Evolutionary conservation across 2,888 invertebrate species (phyloP).

Genomic region (Asteroscopus sphinx): DNA sequence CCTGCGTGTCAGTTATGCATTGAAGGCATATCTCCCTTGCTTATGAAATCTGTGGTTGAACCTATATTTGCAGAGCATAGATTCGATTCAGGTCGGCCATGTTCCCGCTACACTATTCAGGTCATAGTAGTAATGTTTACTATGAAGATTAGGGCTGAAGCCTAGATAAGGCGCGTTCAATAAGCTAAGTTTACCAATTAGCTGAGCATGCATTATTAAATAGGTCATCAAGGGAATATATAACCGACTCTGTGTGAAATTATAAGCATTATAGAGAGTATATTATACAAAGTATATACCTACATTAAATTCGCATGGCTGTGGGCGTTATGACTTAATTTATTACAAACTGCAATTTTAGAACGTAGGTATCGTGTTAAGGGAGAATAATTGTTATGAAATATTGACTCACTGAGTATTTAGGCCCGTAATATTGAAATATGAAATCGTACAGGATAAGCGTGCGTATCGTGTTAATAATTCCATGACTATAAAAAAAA

Average conservation of each 20-base stretch:
- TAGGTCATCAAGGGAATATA: constrained; percentile 5
- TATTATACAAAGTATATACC: too few species aligned
- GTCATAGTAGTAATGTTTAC: not conserved
- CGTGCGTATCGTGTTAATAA: too few species aligned
- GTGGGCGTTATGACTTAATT: not conserved
- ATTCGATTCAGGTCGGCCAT: not conserved
- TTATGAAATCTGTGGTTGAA: too few species aligned
- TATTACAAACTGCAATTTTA: not conserved
- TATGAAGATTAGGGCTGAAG: constrained; percentile 8
- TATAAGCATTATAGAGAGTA: constrained; percentile 2
- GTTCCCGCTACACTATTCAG: not conserved
- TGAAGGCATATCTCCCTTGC: too few species aligned
- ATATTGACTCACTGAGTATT: too few species aligned
- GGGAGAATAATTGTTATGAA: too few species aligned
- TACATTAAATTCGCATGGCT: not conserved
- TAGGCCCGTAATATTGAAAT: too few species aligned
- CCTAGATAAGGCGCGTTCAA: not conserved
- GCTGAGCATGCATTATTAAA: constrained; percentile 2
- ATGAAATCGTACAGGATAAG: too few species aligned
- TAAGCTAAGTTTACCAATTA: constrained; percentile 13
- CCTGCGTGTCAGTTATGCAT: too few species aligned
- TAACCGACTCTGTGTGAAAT: not conserved
- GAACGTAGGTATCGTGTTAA: not conserved
- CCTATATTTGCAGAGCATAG: not conserved
- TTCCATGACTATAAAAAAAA: too few species aligned